Evolutionary conservation across 2,888 invertebrate genomes (phyloP).

Genomic region (Drosophila neonasuta): DNA sequence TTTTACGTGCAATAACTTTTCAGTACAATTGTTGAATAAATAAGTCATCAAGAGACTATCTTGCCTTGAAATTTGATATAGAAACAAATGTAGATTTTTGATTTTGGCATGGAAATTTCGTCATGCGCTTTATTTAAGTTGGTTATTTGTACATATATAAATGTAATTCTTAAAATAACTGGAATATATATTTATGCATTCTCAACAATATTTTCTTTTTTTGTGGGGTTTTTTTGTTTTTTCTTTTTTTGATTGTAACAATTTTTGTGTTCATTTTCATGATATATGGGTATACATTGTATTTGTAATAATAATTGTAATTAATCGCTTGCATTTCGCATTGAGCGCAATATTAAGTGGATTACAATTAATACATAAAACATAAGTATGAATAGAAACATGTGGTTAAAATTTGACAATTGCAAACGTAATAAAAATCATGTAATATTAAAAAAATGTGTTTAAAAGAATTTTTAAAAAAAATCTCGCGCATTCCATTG

Average conservation of each 20-base stretch:
- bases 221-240: slow-evolving; percentile 26
- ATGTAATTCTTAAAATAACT: slow-evolving; percentile 29
- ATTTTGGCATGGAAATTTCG: slow-evolving; percentile 50
- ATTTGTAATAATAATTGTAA: slow-evolving; percentile 25
- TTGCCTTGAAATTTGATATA: neutral
- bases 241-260: slow-evolving; percentile 53
- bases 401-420: slow-evolving; percentile 47
- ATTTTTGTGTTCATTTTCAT: slow-evolving; percentile 45
- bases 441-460: slow-evolving; percentile 20
- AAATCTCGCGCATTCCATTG: slow-evolving; percentile 16
- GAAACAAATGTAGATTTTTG: slow-evolving; percentile 19
- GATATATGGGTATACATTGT: slow-evolving; percentile 39
- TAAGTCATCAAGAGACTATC: neutral
- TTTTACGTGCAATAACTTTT: slow-evolving; percentile 21
- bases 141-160: slow-evolving; percentile 36
- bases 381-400: slow-evolving; percentile 53
- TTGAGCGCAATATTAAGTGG: slow-evolving; percentile 19
- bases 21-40: slow-evolving; percentile 12
- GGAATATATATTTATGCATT: slow-evolving; percentile 51
- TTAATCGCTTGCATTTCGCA: slow-evolving; percentile 19
- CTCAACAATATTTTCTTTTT: slow-evolving; percentile 47
- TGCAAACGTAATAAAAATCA: slow-evolving; percentile 59
- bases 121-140: slow-evolving; percentile 61
- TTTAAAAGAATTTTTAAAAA: slow-evolving; percentile 21
- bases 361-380: slow-evolving; percentile 56